Base-by-base conservation (phyloP, 2,888 invertebrate species). In the Alcis repandata region DNA sequence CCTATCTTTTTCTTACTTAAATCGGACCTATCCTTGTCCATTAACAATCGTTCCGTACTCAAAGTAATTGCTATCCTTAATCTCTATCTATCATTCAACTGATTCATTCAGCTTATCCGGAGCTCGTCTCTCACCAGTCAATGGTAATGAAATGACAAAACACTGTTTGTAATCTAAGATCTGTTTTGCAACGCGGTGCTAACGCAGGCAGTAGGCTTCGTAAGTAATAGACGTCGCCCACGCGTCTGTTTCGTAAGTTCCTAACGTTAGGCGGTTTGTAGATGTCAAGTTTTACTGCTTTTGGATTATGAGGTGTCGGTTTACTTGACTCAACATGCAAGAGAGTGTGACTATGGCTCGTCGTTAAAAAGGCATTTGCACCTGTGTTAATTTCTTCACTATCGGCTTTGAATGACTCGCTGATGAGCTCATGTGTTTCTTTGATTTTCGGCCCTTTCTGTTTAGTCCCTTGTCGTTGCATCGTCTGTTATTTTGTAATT, bases 221-320 rank as follows among this genome's bases (percentile, higher is more conserved):
- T 66, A 69, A 69, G 68, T 66, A 64, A 59, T 59, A 60, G 63
- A 52, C 56, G 58, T 68, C 71, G 69, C 70, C 72, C 63, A 72
- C 72, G 72, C 72, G 68, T 54, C 61, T 66, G 58, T 77, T 73
- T 74, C 74, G 74, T 69, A 70, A 27, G 27, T 27, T 27, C 27
- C 27, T 27, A 27, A 77, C 40, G 3, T 59, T 20, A 62, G 61
- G 62, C 56, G 49, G 41, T 20, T 38, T 60, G 32, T 63, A 63
- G 54, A 69, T 33, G 62, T 9, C 9, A 53, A 45, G 61, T 61
- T 63, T 38, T 40, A 13, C 8, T 40, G 48, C 48, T 40, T 40
- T 48, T 40, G 13, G n/a, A 15, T 19, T 51, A n/a, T 36, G 10
- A 15, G n/a, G 33, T 27, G 15, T 56, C 41, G 15, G 7, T 40